A percentile compares a stretch with the other conserved stretches of the same genome.
Conservation (phyloP, 2,888 invertebrate genomes). For the Sphaerophoria rueppellii region DNA sequence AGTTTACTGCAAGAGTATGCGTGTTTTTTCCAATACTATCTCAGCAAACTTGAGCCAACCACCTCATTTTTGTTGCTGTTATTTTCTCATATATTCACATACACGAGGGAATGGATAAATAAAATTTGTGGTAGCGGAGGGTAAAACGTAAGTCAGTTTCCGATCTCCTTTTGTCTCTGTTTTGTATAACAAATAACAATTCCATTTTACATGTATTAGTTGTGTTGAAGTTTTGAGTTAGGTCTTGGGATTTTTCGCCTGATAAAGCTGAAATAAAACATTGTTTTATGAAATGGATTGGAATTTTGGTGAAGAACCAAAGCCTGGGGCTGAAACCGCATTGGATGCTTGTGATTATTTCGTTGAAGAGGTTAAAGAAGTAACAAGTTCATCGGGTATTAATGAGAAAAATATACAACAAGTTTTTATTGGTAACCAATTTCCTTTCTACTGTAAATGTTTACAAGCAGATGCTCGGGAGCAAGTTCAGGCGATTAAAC, state of each 20-base stretch:
- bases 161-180: too few relatives aligned
- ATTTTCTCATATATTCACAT: too few relatives aligned
- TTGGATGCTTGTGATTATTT: slow-evolving; percentile 89
- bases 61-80: too few relatives aligned
- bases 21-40: too few relatives aligned
- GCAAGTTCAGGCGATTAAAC: slow-evolving; percentile 88
- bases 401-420: slow-evolving; percentile 7
- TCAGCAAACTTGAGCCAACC: too few relatives aligned
- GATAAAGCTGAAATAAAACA: neutral
- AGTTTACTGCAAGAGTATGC: too few relatives aligned
- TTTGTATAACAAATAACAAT: too few relatives aligned
- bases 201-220: too few relatives aligned
- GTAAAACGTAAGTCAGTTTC: too few relatives aligned
- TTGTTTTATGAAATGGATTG: slow-evolving; percentile 78
- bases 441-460: slow-evolving; percentile 21
- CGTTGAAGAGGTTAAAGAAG: slow-evolving; percentile 86
- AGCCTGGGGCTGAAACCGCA: slow-evolving; percentile 84
- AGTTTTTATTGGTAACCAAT: slow-evolving; percentile 10
- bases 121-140: too few relatives aligned
- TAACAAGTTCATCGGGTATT: slow-evolving; percentile 83
- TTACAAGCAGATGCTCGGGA: slow-evolving; percentile 84
- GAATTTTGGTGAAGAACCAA: slow-evolving; percentile 81
- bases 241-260: neutral
- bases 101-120: too few relatives aligned
- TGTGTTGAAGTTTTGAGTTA: too few relatives aligned